These are phyloP conservation scores for Meta bourneti DNA, from an alignment of 2,888 invertebrate genomes.

Conservation along the genomic window DNA sequence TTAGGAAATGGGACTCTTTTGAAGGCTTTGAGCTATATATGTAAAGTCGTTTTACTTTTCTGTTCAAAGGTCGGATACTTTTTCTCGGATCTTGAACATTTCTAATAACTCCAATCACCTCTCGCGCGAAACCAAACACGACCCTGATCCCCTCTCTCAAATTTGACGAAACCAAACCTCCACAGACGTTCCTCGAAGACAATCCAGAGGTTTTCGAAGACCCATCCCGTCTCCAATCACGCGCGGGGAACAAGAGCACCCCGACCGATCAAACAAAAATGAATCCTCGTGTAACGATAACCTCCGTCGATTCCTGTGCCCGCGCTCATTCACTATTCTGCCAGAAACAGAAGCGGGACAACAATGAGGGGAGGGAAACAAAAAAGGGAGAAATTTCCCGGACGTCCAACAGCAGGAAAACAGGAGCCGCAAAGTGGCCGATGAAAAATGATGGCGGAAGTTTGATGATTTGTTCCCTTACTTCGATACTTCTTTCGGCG, in stretches of 20 bases:
- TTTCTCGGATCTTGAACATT: background rate
- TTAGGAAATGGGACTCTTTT: too few relatives aligned
- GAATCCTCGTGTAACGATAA: slow-evolving; percentile 55
- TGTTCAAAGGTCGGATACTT: too few relatives aligned
- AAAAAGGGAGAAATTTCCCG: slow-evolving; percentile 19
- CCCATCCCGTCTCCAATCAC: slow-evolving; percentile 4
- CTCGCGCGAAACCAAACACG: background rate
- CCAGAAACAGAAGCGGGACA: slow-evolving; percentile 50
- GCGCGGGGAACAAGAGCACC: slow-evolving; percentile 29
- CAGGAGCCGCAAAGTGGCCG: slow-evolving; percentile 73
- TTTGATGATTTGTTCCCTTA: slow-evolving; percentile 71
- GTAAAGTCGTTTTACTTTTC: background rate
- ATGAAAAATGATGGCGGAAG: slow-evolving; percentile 73
- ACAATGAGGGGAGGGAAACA: slow-evolving; percentile 22
- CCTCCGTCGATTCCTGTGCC: slow-evolving; percentile 52
- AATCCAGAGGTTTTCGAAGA: slow-evolving; percentile 1
- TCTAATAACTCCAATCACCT: background rate
- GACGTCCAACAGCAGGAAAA: slow-evolving; percentile 64
- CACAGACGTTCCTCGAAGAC: slow-evolving; percentile 16
- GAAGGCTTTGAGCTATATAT: background rate
- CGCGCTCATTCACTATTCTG: slow-evolving; percentile 69
- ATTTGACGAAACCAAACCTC: background rate
- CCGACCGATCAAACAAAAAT: slow-evolving; percentile 67
- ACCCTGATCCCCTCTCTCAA: background rate
- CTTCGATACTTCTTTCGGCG: slow-evolving; percentile 39